A percentile compares a stretch with the other conserved stretches of the same genome.
Evolutionary conservation across 2,888 invertebrate genomes (phyloP).

Genomic region (Pardosa pseudoannulata): DNA sequence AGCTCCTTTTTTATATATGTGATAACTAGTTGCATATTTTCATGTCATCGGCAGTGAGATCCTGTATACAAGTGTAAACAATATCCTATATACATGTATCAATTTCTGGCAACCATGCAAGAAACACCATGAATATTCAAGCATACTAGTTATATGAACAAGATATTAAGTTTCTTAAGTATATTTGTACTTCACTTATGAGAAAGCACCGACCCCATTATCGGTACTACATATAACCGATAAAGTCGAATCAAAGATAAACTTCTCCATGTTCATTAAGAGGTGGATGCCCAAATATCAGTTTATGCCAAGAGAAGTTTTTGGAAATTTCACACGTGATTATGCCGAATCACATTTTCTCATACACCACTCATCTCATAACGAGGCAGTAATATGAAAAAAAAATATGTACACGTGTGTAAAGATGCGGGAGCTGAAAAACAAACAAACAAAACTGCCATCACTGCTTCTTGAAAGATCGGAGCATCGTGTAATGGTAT

Average conservation of each 20-base stretch:
- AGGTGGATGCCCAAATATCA: background rate
- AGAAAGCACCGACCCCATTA: background rate
- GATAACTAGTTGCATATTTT: too few relatives aligned
- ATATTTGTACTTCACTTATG: too few relatives aligned
- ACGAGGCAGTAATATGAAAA: slow-evolving; percentile 21
- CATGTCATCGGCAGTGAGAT: too few relatives aligned
- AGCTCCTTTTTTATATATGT: too few relatives aligned
- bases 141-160: too few relatives aligned
- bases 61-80: too few relatives aligned
- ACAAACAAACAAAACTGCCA: background rate
- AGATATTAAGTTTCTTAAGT: too few relatives aligned
- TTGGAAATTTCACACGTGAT: slow-evolving; percentile 66
- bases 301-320: background rate
- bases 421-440: background rate
- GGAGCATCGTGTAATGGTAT: slow-evolving; percentile 36
- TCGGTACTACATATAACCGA: background rate
- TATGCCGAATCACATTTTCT: slow-evolving; percentile 51
- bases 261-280: background rate
- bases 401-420: slow-evolving; percentile 16
- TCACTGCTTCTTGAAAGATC: background rate
- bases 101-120: too few relatives aligned
- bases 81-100: too few relatives aligned
- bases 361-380: slow-evolving; percentile 25
- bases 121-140: too few relatives aligned
- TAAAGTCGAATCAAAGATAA: background rate